Base-by-base conservation (phyloP, 2,888 invertebrate genomes). In the Bugula neritina region DNA sequence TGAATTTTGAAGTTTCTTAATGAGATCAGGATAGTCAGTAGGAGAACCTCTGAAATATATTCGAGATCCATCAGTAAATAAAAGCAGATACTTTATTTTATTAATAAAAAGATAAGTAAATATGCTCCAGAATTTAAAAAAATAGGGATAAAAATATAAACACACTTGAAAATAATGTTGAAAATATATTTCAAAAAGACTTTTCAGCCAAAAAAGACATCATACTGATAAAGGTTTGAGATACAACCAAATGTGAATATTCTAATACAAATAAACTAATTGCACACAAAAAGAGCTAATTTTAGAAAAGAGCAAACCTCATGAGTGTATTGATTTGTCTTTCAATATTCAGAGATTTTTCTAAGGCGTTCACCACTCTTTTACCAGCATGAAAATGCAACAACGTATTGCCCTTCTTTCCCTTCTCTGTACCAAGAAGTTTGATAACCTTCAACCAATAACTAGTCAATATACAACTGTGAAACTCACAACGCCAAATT, bases 1-100 rank as follows among this genome's bases (percentile, higher is more conserved):
- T 76, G 89, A 89, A 77, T 88, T 89, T 78, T 91, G 90, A 2
- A 91, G 82, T 84, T 92, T 93, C 74, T 90, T 89, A 0, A 92
- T 88, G 54, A 92, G 82, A 35, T 90, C 89, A 73, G 88, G 87
- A 80, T 92, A 92, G 78, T 89, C 88, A 0, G 85, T 84, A 43
- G 92, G 88, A 71, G 90, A 90, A 75, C 90, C 90, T 80, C 92
- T 92, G 74, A 13, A 78, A 75, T 17, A 78, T 23, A n/a, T n/a
- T n/a, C n/a, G n/a, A n/a, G n/a, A n/a, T n/a, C n/a, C n/a, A n/a
- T n/a, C n/a, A n/a, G n/a, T n/a, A 57, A 35, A 31, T 5, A 57
- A n/a, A 57, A 23, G 5, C 10, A 57, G 25, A 57, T 13, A 57
- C 57, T 5, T 23, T 21, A 52, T 52, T 13, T 10, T 52, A 52